Evolutionary conservation across 2,797 vertebrate genomes (phyloP).

Genomic region (Tragopan temminckii): DNA sequence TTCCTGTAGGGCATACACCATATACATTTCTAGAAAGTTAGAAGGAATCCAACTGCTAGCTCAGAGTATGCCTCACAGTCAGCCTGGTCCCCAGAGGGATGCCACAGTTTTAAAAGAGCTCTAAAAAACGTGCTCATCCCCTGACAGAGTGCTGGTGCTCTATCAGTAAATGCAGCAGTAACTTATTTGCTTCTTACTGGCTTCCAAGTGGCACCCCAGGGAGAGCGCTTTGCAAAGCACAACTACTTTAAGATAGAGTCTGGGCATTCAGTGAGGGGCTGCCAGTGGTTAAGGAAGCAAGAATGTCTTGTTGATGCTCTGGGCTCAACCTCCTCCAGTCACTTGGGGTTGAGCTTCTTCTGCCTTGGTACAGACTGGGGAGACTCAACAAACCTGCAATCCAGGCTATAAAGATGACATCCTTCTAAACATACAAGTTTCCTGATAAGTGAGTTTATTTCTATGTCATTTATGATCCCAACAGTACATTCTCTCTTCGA

Average conservation of each 20-base stretch:
- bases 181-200: slow-evolving; percentile 69
- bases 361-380: slow-evolving; percentile 9
- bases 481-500: not conserved
- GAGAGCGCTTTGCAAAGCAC: slow-evolving; percentile 51
- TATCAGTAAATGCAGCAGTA: slow-evolving; percentile 68
- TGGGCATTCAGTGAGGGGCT: slow-evolving; percentile 53
- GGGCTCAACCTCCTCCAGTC: slow-evolving; percentile 45
- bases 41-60: slow-evolving; percentile 52
- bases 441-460: not conserved
- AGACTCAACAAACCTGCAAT: slow-evolving; percentile 17
- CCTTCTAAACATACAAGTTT: slow-evolving; percentile 15
- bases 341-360: slow-evolving; percentile 35
- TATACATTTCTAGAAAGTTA: slow-evolving; percentile 56
- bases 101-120: slow-evolving; percentile 58
- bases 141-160: slow-evolving; percentile 49
- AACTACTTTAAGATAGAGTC: slow-evolving; percentile 58
- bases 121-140: slow-evolving; percentile 47
- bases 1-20: slow-evolving; percentile 53
- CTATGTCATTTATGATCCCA: not conserved
- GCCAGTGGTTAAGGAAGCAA: slow-evolving; percentile 37
- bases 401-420: not conserved
- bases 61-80: slow-evolving; percentile 54
- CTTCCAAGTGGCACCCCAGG: slow-evolving; percentile 59
- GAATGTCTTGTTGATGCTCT: slow-evolving; percentile 9
- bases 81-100: slow-evolving; percentile 46